Evolutionary conservation across 1,140 invertebrate genomes (phyloP), one percentile per base, ranked within the genome.

Genomic region (Tenebrio molitor): DNA sequence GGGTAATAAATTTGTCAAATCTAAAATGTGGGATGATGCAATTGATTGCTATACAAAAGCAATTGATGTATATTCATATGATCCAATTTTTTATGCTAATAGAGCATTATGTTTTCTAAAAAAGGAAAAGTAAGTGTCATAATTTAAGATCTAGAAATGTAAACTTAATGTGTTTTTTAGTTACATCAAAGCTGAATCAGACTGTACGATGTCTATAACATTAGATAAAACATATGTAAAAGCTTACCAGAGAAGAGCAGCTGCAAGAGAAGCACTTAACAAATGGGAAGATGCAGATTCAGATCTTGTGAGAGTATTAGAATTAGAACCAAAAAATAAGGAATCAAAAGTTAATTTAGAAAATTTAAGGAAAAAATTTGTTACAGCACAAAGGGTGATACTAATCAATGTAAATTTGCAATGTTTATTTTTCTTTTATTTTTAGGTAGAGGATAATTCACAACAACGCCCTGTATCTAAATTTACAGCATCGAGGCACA

Each of bases 81-180:
- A 97, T 84, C 88, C 95, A 4, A 86, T 94, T 4, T 92, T 93
- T 78, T 95, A 89, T 81, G 93, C 94, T 5, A 98, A 98, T 84
- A 86, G 96, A 78, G 95, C 94, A 5, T 87, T 97, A 69, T 96
- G 95, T 74, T 90, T 93, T 75, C 84, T 97, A 7, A 97, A 96
- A 82, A 88, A 91, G 76, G 88, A 95, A 74, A 90, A 92, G 94
- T 97, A 87, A 84, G 84, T 84, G 72, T 17, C 25, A n/a, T n/a
- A n/a, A n/a, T 53, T 66, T 12, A 16, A 34, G 5, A 34, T 62
- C 2, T 17, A 6, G n/a, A 10, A 8, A 41, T 66, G 25, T 66
- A 19, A 36, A 10, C 3, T 42, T 41, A 72, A 36, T 73, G 72
- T 62, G 53, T 71, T 75, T 84, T 84, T 34, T 79, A 94, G 93